These are phyloP conservation scores for Venturia canescens DNA, from an alignment of 1,140 invertebrate species.

Conservation along the genomic window DNA sequence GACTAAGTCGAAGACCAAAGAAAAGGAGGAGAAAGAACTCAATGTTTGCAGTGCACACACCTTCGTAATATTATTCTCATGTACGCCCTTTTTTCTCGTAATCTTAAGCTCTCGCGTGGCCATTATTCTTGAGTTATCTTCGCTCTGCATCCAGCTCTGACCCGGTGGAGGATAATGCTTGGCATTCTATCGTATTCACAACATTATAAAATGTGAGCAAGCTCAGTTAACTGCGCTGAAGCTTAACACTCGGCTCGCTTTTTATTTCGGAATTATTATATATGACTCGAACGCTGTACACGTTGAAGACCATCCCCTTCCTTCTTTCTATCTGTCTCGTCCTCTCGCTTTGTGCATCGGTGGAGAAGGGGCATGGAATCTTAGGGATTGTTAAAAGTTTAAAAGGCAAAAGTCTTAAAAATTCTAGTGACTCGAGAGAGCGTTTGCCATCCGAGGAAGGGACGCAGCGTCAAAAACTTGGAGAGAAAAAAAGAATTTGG, in stretches of 20 bases:
- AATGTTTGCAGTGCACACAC: neutral
- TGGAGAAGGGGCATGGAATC: neutral
- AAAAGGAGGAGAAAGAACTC: neutral
- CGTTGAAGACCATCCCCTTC: constrained; percentile 43
- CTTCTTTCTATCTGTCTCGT: constrained; percentile 32
- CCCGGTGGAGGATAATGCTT: neutral
- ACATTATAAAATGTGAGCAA: constrained; percentile 14
- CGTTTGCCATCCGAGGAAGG: constrained; percentile 50
- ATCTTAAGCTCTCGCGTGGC: neutral
- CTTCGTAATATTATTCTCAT: neutral
- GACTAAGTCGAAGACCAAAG: neutral
- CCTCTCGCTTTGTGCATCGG: constrained; percentile 28
- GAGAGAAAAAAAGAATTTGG: constrained; percentile 40
- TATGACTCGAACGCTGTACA: constrained; percentile 35
- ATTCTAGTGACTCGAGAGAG: constrained; percentile 58
- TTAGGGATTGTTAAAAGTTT: constrained; percentile 65
- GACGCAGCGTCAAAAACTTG: constrained; percentile 20
- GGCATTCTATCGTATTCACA: constrained; percentile 28
- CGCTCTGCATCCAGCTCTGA: neutral
- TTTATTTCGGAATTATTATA: constrained; percentile 20
- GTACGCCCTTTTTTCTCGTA: neutral
- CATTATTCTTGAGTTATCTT: constrained; percentile 20
- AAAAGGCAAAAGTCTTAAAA: constrained; percentile 68
- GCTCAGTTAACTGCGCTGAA: neutral
- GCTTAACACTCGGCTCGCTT: neutral